Base-by-base conservation (phyloP, 2,888 invertebrate genomes). In the Campoplex capitator region DNA sequence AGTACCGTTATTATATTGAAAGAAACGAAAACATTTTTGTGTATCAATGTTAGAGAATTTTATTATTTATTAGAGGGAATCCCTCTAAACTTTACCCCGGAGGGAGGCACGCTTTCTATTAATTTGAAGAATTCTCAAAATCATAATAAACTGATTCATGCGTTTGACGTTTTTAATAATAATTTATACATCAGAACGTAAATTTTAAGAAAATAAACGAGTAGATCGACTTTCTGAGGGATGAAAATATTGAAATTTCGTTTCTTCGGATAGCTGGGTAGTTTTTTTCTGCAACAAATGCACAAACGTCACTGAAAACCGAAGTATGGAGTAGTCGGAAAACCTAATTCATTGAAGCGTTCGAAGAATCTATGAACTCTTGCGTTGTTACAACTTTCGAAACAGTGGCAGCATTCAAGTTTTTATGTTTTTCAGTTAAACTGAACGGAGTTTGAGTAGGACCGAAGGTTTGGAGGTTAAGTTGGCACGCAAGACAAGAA, bases 401-500 rank as follows among this genome's bases (percentile, higher is more conserved):
- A 16, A 71, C 18, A 71, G 51, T 45, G 67, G 23, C 23, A 23
- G 23, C 3, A 71, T 71, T 6, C 1, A 54, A 54, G 6, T 9
- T 58, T 76, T 3, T 4, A 56, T 68, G 13, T 28, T 73, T 56
- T 54, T 74, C 38, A 11, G n/a, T 23, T 51, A 45, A 73, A 42
- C 51, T 35, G 67, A 54, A 54, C 42, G 9, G 38, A 67, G 42
- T 35, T 62, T 28, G 51, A 62, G 23, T 51, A 45, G 58, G 56
- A 67, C 38, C 32, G 4, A 13, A 38, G 32, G 65, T 28, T 42
- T 42, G 18, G 67, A 45, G n/a, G 23, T 56, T 62, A 28, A 70
- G 62, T 70, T 28, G 48, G 45, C 38, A 51, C 8, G 75, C n/a
- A 58, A 74, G 32, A 67, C 67, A 68, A 82, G 35, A 58, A 68